Conservation (phyloP, 2,888 invertebrate species). For the Apamea epomidion region DNA sequence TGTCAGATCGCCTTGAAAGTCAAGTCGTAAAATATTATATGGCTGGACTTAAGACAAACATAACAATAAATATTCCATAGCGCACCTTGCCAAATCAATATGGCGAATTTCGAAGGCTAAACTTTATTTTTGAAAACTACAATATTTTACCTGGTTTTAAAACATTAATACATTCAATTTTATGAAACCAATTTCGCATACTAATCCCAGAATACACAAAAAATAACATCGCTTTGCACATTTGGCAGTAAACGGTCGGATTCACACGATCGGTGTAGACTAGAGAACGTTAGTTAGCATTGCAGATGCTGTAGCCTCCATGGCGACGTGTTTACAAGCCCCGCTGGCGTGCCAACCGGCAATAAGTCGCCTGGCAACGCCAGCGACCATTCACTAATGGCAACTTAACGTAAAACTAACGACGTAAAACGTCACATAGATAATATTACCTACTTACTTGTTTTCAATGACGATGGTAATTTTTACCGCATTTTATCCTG, state of each 20-base stretch:
- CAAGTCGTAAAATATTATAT: conserved; percentile 15
- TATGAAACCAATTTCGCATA: neutral
- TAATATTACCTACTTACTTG: conserved; percentile 41
- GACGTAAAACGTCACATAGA: conserved; percentile 51
- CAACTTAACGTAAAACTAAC: conserved; percentile 65
- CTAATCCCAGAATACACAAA: neutral
- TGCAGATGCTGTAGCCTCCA: conserved; percentile 54
- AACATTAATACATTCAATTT: neutral
- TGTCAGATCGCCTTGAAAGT: conserved; percentile 4
- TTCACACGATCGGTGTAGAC: neutral
- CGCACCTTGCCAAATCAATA: neutral
- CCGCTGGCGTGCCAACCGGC: conserved; percentile 69
- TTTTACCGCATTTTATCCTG: conserved; percentile 1
- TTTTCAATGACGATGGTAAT: conserved; percentile 25
- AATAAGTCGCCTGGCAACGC: conserved; percentile 66
- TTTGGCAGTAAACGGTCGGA: conserved; percentile 16
- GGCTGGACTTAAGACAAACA: neutral
- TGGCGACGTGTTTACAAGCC: conserved; percentile 59
- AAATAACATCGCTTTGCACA: neutral
- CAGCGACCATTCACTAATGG: conserved; percentile 72
- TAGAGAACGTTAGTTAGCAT: conserved; percentile 40
- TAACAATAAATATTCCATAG: conserved; percentile 2
- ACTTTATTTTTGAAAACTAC: neutral
- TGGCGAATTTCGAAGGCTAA: neutral
- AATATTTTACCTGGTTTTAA: neutral